Evolutionary conservation across 2,113 vertebrate genomes (phyloP), one percentile per base, ranked within the genome.

Genomic region (Scatophagus argus): DNA sequence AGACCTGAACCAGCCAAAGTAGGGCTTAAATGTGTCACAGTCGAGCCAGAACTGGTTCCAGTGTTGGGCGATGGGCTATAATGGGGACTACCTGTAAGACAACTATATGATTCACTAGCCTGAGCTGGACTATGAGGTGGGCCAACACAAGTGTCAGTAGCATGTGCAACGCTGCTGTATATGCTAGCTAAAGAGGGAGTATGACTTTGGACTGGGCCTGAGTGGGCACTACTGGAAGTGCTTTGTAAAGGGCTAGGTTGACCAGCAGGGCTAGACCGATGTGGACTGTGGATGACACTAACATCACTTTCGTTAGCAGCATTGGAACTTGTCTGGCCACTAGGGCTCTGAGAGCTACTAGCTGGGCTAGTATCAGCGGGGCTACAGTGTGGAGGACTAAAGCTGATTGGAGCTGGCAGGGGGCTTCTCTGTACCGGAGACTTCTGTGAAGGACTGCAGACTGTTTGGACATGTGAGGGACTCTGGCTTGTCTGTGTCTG

Each of bases 191-290:
- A 32, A 27, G 79, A 78, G 58, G 82, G 58, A 59, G 38, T 61
- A 16, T 58, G 41, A 83, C 29, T 84, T 55, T 68, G 72, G 55
- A 56, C 25, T 43, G 44, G 68, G 58, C 79, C 74, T 63, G 79
- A 84, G 55, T 59, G 55, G n/a, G 69, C 21, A 72, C 46, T 19
- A 66, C 46, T 71, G 25, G 29, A 62, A 49, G 79, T 79, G 64
- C 49, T 72, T 23, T 77, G 52, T 59, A 43, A 10, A 86, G 89
- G 85, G 88, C 83, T 87, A 89, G 77, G 62, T 79, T 85, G 87
- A 88, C 87, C 86, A 81, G 82, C 84, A 87, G 67, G 84, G 86
- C 85, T 90, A 87, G 87, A 84, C 82, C 72, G 49, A 11, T 51
- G 44, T 44, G 70, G 61, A 77, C 79, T 71, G 27, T 74, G 71